Base-by-base conservation (phyloP, 1,140 invertebrate genomes). In the Neodiprion lecontei region DNA sequence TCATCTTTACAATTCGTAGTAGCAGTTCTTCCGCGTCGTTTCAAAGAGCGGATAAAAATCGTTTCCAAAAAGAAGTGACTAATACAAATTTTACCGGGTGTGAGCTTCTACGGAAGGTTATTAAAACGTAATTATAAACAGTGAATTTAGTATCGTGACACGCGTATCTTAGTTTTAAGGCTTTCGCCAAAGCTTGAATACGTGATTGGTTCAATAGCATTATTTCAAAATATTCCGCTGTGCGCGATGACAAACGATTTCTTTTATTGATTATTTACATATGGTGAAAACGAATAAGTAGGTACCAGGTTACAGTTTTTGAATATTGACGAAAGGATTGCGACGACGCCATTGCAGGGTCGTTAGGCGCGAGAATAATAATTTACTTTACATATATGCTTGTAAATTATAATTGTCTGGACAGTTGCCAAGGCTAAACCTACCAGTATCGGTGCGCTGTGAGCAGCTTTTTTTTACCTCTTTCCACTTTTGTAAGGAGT, bases 281-380 rank as follows among this genome's bases (percentile, higher is more conserved):
- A 40, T 40, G 28, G 28, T 40, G 28, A 61, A 61, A 12, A 61
- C 53, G n/a, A 17, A 17, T 17, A 12, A 61, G 53, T 17, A 12
- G n/a, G 8, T 61, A 17, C 53, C 28, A 40, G 53, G 53, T 9
- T 8, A 61, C 53, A 17, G 53, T 61, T 61, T 61, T 61, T 61
- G 53, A 61, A 61, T 61, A 61, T 61, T 61, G 11, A 61, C 53
- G 53, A 61, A 61, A 61, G 53, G 53, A 5, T 61, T 61, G 53
- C 53, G 53, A 14, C 53, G 53, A 14, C 53, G 53, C 53, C 53
- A 61, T 61, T 17, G 53, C 8, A 14, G 53, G 53, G 53, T 61
- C 53, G 53, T 61, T 61, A 61, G 53, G 53, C 53, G 53, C 11
- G 53, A 61, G 53, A 61, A 61, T 61, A 61, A 61, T 61, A 61